Base-by-base conservation (phyloP, 64 coral and sea anemone species). In the Pocillopora verrucosa region DNA sequence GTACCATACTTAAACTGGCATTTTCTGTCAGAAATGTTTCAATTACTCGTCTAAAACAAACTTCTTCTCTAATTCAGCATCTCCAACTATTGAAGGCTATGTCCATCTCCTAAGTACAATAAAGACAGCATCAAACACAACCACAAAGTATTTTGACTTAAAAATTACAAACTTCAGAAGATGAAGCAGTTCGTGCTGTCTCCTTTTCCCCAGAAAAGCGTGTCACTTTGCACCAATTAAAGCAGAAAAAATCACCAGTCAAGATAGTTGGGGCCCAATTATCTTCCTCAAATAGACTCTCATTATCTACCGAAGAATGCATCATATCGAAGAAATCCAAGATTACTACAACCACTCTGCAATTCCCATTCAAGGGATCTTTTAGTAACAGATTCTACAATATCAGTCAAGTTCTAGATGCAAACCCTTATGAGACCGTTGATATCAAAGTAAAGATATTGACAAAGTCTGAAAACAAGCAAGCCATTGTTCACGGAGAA, bases 401-500 rank as follows among this genome's bases (percentile, higher is more conserved):
- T 77, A 75, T 93, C 76, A 88, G 72, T 89, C 69, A 94, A 87
- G 83, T 56, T 78, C 92, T 90, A 79, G 67, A 94, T 75, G 80
- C 35, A 79, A 94, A 89, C 19, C 78, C 89, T 64, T 89, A 90
- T 87, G 82, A 89, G 73, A 94, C 87, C 63, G 92, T 89, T 78
- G 92, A 93, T 76, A 77, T 93, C 87, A 93, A 93, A 82, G 91
- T 88, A 74, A 89, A 93, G 89, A 68, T 93, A 80, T 76, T 88
- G 16, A 89, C 79, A 76, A 89, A 94, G 78, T 59, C 78, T 74
- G 38, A 65, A 78, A 89, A 80, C 77, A 93, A 93, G 76, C 86
- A 93, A 69, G 65, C 72, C 73, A 85, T 93, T 36, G 73, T 92
- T 65, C 75, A 79, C 63, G 88, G 82, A 72, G 62, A 88, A 88